A percentile compares a stretch with the other conserved stretches of the same genome.
Conservation (phyloP, 1,140 invertebrate genomes). For the Aplysia californica region DNA sequence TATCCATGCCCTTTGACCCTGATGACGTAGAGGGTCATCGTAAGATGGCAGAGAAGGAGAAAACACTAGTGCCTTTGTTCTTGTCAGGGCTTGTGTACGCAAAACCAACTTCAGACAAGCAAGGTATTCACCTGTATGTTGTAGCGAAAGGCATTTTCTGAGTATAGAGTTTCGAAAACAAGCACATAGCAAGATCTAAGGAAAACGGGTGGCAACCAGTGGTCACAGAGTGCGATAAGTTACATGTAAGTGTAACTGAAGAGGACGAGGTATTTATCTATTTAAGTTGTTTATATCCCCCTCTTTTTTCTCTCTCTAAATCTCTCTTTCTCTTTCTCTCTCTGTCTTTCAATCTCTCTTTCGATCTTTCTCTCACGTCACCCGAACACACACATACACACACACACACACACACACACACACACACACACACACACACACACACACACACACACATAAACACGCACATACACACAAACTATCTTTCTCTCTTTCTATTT, state of each 20-base stretch:
- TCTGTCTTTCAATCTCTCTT: not conserved
- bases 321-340: not conserved
- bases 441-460: not conserved
- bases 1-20: too few relatives aligned
- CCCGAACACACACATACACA: not conserved
- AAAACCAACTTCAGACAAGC: too few relatives aligned
- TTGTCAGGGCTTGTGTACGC: too few relatives aligned
- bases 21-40: too few relatives aligned
- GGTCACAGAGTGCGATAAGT: not conserved
- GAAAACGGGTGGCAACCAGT: too few relatives aligned
- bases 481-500: not conserved
- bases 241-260: not conserved
- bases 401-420: not conserved
- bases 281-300: not conserved
- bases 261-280: not conserved
- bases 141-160: too few relatives aligned
- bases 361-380: not conserved
- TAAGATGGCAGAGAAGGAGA: too few relatives aligned
- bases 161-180: too few relatives aligned
- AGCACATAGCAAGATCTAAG: too few relatives aligned
- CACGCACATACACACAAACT: not conserved
- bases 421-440: not conserved
- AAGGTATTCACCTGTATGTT: too few relatives aligned
- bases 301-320: slow-evolving; percentile 2
- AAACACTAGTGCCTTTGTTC: too few relatives aligned